phyloP scores from a whole-genome alignment of 2,113 vertebrate species.

The Phaethornis superciliosus region DNA sequence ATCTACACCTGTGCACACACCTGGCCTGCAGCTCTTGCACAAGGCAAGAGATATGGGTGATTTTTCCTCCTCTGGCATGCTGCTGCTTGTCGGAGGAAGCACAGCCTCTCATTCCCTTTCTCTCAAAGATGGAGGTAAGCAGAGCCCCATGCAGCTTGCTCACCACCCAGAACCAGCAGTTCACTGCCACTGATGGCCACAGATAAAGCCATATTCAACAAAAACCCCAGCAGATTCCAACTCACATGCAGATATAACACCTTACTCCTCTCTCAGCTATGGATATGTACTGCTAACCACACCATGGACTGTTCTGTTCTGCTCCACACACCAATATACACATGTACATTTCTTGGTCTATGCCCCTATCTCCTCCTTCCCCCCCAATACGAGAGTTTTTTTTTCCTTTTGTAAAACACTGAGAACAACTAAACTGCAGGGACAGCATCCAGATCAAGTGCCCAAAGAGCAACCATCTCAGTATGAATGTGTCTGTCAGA shows the following conservation, averaged over 20 bases:
- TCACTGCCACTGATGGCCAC: fast-evolving
- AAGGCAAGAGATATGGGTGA: neutral
- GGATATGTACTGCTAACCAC: neutral
- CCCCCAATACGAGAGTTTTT: neutral
- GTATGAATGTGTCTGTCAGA: neutral
- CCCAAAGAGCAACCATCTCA: neutral
- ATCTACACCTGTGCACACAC: neutral
- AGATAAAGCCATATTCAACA: neutral
- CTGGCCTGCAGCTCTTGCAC: neutral
- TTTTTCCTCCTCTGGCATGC: fast-evolving
- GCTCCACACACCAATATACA: neutral
- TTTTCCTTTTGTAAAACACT: neutral
- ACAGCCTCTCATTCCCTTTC: neutral
- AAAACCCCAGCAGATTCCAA: neutral
- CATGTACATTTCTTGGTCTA: neutral
- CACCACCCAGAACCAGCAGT: neutral
- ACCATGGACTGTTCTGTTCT: neutral
- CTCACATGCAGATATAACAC: fast-evolving
- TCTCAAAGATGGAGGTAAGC: neutral
- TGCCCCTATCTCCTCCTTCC: neutral
- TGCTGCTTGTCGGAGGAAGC: fast-evolving
- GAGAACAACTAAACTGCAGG: neutral
- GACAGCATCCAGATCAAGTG: neutral
- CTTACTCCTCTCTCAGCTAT: neutral
- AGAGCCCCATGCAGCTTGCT: neutral